These are phyloP conservation scores for Sciurus vulgaris DNA, from an alignment of 2,797 vertebrate genomes.

Conservation along the genomic window DNA sequence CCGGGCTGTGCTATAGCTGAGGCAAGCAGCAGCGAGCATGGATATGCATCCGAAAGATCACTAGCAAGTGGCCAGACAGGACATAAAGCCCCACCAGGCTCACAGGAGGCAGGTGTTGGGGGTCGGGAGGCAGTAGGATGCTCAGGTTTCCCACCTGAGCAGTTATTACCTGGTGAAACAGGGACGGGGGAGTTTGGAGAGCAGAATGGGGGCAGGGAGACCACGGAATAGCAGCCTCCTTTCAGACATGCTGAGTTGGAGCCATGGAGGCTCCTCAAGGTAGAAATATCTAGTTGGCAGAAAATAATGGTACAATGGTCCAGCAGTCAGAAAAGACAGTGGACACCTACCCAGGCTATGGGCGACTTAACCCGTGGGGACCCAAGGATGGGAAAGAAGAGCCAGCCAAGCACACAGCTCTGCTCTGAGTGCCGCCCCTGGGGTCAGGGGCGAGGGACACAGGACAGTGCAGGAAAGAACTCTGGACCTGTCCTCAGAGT, in stretches of 20 bases:
- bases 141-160: neutral
- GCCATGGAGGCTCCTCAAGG: neutral
- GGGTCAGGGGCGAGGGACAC: neutral
- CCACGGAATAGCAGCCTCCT: neutral
- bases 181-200: neutral
- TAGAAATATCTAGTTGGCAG: neutral
- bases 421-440: fast-evolving
- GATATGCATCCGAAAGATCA: neutral
- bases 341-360: neutral
- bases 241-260: neutral
- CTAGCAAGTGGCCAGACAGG: neutral
- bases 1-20: neutral
- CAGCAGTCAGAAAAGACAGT: neutral
- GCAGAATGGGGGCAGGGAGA: neutral
- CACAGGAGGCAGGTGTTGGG: fast-evolving
- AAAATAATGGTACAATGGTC: neutral
- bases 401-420: neutral
- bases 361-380: neutral
- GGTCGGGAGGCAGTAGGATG: neutral
- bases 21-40: neutral
- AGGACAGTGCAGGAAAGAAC: neutral
- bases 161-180: neutral
- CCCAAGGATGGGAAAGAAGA: neutral
- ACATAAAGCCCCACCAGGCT: neutral
- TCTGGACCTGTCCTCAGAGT: neutral